Conservation (phyloP, 2,797 vertebrate genomes). For the Cyclopterus lumpus region DNA sequence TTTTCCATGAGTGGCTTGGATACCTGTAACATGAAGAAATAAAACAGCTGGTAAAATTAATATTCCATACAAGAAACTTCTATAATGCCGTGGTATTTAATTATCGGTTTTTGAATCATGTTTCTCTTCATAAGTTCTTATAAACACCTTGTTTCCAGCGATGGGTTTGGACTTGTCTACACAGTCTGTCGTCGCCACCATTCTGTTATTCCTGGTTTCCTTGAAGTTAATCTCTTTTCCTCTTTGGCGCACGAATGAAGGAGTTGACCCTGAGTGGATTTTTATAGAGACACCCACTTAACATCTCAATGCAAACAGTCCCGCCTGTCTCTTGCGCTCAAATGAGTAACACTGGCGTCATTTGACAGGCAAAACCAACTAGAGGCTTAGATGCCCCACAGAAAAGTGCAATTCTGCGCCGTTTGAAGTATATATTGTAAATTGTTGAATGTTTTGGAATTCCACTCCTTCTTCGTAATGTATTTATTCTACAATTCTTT, state of each 20-base stretch:
- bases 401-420: background rate
- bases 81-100: background rate
- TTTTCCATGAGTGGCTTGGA: slow-evolving; percentile 95
- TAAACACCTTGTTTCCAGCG: slow-evolving; percentile 77
- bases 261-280: slow-evolving; percentile 65
- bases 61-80: background rate
- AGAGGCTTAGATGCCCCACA: background rate
- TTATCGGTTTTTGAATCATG: background rate
- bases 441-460: background rate
- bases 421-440: background rate
- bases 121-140: background rate
- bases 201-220: slow-evolving; percentile 58
- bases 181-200: slow-evolving; percentile 79
- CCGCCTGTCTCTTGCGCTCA: slow-evolving; percentile 63
- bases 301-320: slow-evolving; percentile 87
- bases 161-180: slow-evolving; percentile 63
- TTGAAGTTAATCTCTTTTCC: slow-evolving; percentile 40
- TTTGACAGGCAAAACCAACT: slow-evolving; percentile 39
- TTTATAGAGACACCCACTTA: slow-evolving; percentile 87
- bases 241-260: slow-evolving; percentile 44
- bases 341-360: slow-evolving; percentile 57
- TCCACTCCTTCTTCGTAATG: too few relatives aligned
- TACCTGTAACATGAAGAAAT: slow-evolving; percentile 71
- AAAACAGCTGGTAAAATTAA: background rate
- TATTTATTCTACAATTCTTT: background rate